Evolutionary conservation across 2,888 invertebrate genomes (phyloP), one percentile per base, ranked within the genome.

Genomic region (Leptinotarsa tumamoca): DNA sequence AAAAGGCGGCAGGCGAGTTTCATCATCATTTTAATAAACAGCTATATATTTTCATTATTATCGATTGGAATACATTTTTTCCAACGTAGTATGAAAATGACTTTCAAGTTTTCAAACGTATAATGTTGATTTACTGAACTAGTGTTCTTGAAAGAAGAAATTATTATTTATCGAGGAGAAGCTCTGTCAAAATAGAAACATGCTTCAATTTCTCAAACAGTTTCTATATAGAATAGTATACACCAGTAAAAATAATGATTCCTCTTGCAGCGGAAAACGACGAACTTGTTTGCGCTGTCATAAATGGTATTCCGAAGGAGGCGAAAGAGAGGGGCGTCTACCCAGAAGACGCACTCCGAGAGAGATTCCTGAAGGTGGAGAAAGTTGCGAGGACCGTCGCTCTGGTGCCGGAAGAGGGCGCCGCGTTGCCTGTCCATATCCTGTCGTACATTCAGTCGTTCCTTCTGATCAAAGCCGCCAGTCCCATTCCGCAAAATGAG

Each of bases 371-470:
- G 13, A 93, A 92, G 89, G 93, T 97, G 82, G 95, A 95, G 85
- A 90, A 92, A 75, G 92, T 96, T 14, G 97, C 97, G 4, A 91
- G 94, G 75, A 93, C 94, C 80, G 92, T 98, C 71, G 97, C 98
- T 0, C 87, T 98, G 80, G 92, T 99, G 2, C 97, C 97, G 0
- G 95, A 95, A 74, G 92, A 93, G 18, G 97, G 98, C n/a, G 97
- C 95, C n/a, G 90, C 93, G 0, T 88, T 98, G 70, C 94, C 95
- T 0, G 89, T 95, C 14, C 96, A 96, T 89, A 89, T 97, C 82
- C 89, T 98, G 17, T 97, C 97, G 3, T 98, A 95, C 90, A 86
- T 98, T 58, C 98, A 98, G 88, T 96, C 96, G n/a, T 88, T 95
- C 80, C 90, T 99, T 74, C 90, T 96, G 63, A 90, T 95, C 83